Base-by-base conservation (phyloP, 2,113 vertebrate genomes). In the Melanotaenia duboulayi region DNA sequence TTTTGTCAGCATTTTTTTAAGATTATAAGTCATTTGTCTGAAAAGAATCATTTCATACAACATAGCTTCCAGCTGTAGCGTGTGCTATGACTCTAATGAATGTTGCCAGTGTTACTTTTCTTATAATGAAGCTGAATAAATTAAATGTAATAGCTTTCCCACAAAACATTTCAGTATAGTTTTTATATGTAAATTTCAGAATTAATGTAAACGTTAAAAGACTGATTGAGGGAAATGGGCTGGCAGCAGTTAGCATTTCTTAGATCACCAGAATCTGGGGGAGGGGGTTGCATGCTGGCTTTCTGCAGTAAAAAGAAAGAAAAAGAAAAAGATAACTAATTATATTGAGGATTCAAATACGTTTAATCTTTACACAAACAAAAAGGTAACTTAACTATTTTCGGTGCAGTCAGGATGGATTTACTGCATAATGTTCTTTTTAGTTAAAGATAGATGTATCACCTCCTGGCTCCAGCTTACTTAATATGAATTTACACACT, bases 301-400 rank as follows among this genome's bases (percentile, higher is more conserved):
- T 11, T 48, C 44, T 48, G 44, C 12, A 48, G 44, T 17, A 14
- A 9, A 19, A 48, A 9, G 8, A 17, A 24, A 65, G 40, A 14
- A 9, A 19, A 48, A 9, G 8, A 17, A 24, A 65, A 52, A 23
- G 16, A 24, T 17, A 9, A 39, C 28, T 19, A 39, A 65, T 51
- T 19, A 51, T 35, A 51, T 39, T 35, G 32, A 35, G 28, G 28
- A 28, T 28, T 28, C 6, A 28, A 28, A 28, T 22, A 10, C 35
- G 46, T 64, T 35, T 50, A 64, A 64, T 64, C 44, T 25, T 22
- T 28, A 35, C 24, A 37, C 61, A 50, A 64, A 37, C 20, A 65
- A 65, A 35, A 51, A 52, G 23, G 17, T 12, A 24, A 52, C 12
- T 13, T 37, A 22, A 13, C 7, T 8, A 2, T 19, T 19, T 48